Base-by-base conservation (phyloP, 2,888 invertebrate genomes). In the Sicus ferrugineus region DNA sequence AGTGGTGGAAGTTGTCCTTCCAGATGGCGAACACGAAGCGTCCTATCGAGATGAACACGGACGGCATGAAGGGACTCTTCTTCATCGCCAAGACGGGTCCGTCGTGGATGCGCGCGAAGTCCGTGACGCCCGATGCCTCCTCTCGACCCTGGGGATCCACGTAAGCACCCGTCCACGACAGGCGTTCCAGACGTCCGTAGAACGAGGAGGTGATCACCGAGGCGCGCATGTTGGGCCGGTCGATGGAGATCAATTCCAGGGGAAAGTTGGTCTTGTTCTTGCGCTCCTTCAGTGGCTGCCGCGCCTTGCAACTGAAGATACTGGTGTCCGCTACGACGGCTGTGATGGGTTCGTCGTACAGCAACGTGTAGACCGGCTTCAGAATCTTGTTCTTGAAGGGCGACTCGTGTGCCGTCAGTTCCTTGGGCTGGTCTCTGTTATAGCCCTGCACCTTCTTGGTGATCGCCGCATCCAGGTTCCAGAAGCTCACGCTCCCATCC, bases 11-110 rank as follows among this genome's bases (percentile, higher is more conserved):
- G 70, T 90, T 88, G 68, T 92, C 90, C 73, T 88, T 89, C 94
- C 94, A 94, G 67, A 94, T 82, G 0, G 92, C 91, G 79, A 93
- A 90, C 67, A 91, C 88, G 82, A 89, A 91, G 6, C 93, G 92
- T 0, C 94, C 94, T 6, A 93, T 88, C 3, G 93, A 91, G 6
- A 92, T 84, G 42, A 92, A 86, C 6, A 93, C 78, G 70, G 90
- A 86, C 31, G 86, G 85, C 69, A 90, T 86, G 73, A 89, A 89
- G 0, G 89, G 90, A 76, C 92, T 93, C 79, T 89, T 87, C 50
- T 86, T 83, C 3, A 89, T 83, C 23, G 87, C 84, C 0, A 89
- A 86, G 54, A 94, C 83, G 0, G 92, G 90, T 0, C 93, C 93
- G 77, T 93, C 92, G 77, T 94, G 93, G 68, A 90, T 88, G 67